Evolutionary conservation across 2,888 invertebrate species (phyloP).

Genomic region (Agrochola lota): DNA sequence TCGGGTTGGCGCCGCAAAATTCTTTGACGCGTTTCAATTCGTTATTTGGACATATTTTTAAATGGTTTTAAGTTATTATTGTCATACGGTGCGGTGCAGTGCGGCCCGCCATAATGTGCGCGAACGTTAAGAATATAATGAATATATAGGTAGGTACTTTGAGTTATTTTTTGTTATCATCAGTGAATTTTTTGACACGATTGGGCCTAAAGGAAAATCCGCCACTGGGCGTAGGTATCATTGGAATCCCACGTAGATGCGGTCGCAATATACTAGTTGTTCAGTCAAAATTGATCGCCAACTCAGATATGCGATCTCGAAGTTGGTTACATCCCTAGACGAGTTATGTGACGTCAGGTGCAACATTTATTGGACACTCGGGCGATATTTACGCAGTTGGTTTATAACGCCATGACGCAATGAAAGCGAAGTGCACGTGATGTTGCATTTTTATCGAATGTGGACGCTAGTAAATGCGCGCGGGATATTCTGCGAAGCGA

Average conservation of each 20-base stretch:
- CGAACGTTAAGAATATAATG: too few species aligned
- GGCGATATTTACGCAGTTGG: slow-evolving; percentile 41
- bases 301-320: slow-evolving; percentile 13
- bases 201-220: background rate
- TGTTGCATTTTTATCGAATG: slow-evolving; percentile 48
- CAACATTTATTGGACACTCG: slow-evolving; percentile 60
- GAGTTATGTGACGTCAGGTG: slow-evolving; percentile 41
- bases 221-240: background rate
- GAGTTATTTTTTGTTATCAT: too few species aligned
- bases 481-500: slow-evolving; percentile 8
- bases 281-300: slow-evolving; percentile 12
- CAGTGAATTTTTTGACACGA: too few species aligned
- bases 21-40: too few species aligned
- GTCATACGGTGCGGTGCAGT: too few species aligned
- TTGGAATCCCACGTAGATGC: background rate
- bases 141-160: too few species aligned
- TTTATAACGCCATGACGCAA: slow-evolving; percentile 45
- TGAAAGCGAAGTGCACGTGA: slow-evolving; percentile 45
- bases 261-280: background rate
- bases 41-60: too few species aligned
- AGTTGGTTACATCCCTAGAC: slow-evolving; percentile 8
- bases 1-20: too few species aligned
- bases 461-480: slow-evolving; percentile 20
- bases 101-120: too few species aligned
- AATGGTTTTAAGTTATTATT: too few species aligned